Percentiles rank a stretch among this genome's conserved stretches.
Conservation (phyloP, 2,888 invertebrate genomes). For the Drosophila infuscata region DNA sequence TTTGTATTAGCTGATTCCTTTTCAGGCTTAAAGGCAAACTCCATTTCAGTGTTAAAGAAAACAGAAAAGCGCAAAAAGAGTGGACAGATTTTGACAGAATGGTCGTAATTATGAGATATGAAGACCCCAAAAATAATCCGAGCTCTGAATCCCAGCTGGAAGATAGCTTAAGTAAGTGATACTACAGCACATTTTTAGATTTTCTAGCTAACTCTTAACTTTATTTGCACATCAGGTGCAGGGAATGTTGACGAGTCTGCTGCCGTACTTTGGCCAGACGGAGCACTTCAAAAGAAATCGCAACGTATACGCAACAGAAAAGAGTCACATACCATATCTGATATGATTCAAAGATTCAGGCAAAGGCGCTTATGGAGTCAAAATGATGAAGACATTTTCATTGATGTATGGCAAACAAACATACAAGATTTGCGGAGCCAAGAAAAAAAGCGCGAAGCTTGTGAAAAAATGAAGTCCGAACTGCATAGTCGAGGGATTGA, state of each 20-base stretch:
- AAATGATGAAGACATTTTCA: constrained; percentile 40
- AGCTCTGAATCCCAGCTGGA: neutral
- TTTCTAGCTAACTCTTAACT: neutral
- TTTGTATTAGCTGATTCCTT: neutral
- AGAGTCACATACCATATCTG: neutral
- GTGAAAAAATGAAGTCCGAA: constrained; percentile 38
- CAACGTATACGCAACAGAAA: neutral
- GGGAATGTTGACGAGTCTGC: too few relatives aligned
- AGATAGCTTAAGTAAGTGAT: constrained; percentile 24
- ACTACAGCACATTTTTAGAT: neutral
- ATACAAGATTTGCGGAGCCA: constrained; percentile 9
- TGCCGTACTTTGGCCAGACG: neutral
- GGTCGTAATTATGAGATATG: constrained; percentile 13
- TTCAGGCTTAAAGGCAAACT: neutral
- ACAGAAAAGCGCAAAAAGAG: neutral
- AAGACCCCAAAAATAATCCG: neutral
- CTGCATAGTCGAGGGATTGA: constrained; percentile 18
- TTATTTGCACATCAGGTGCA: constrained; percentile 7
- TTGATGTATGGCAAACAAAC: constrained; percentile 44
- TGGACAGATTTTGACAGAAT: constrained; percentile 29
- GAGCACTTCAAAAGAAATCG: neutral
- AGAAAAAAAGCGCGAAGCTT: constrained; percentile 9
- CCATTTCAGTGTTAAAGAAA: constrained; percentile 1
- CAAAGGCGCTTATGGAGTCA: constrained; percentile 32
- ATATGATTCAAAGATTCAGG: neutral